phyloP scores from a whole-genome alignment of 2,888 invertebrate genomes.

The Anarsia innoxiella region DNA sequence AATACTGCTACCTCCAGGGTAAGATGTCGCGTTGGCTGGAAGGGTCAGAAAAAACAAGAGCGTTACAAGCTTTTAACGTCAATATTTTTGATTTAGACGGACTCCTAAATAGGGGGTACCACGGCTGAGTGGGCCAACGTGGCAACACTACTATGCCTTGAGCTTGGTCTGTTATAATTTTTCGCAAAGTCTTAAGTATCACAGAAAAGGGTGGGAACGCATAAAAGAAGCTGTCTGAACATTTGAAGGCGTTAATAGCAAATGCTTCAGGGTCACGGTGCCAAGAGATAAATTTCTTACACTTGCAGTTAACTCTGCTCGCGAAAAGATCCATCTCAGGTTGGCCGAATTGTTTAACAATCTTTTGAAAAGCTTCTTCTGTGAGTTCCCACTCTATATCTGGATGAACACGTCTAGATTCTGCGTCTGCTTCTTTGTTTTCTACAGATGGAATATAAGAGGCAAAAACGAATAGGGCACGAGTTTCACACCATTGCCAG shows the following conservation, averaged over 20 bases:
- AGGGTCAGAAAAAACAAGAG: not conserved
- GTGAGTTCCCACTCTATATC: slow-evolving; percentile 14
- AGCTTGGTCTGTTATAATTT: slow-evolving; percentile 12
- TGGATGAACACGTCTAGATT: slow-evolving; percentile 13
- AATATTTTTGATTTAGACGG: not conserved
- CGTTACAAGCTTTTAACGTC: not conserved
- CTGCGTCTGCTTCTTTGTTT: slow-evolving; percentile 12
- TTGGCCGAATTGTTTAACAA: not conserved
- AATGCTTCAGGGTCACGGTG: slow-evolving; percentile 16
- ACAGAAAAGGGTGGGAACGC: slow-evolving; percentile 20
- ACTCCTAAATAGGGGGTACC: slow-evolving; percentile 2
- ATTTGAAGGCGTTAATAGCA: slow-evolving; percentile 16
- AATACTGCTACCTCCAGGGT: slow-evolving; percentile 5
- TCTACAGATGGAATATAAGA: slow-evolving; percentile 11
- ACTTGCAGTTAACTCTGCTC: slow-evolving; percentile 8
- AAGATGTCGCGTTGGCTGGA: slow-evolving; percentile 2
- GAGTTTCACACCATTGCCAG: slow-evolving; percentile 10
- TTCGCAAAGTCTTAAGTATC: slow-evolving; percentile 15
- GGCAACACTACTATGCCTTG: slow-evolving; percentile 13
- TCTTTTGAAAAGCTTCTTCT: not conserved
- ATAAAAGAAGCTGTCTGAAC: slow-evolving; percentile 15
- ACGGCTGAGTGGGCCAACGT: slow-evolving; percentile 13
- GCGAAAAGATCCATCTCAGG: slow-evolving; percentile 9
- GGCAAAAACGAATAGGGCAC: slow-evolving; percentile 3
- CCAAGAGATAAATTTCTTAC: slow-evolving; percentile 12